Conservation (phyloP, 2,797 vertebrate genomes). For the Falco naumanni region DNA sequence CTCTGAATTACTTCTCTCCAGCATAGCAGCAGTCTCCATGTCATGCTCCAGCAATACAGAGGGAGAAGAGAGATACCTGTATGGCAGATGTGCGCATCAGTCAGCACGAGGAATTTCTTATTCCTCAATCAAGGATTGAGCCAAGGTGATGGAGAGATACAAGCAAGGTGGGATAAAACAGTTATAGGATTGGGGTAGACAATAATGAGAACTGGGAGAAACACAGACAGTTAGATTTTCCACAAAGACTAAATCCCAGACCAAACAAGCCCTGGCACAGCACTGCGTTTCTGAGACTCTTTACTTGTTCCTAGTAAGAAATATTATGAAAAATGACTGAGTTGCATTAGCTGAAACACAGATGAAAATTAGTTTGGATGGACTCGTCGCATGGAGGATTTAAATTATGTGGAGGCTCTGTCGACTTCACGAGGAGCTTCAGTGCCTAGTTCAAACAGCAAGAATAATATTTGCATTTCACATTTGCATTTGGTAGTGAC, state of each 20-base stretch:
- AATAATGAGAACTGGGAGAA: background rate
- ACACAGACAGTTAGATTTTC: background rate
- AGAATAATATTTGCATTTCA: background rate
- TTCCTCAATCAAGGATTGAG: background rate
- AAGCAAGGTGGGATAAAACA: background rate
- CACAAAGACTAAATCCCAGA: background rate
- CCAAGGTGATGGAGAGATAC: background rate
- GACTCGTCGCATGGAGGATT: background rate
- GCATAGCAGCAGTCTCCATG: no score
- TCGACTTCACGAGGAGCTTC: background rate
- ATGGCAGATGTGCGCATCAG: background rate
- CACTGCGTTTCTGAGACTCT: background rate
- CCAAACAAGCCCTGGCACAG: background rate
- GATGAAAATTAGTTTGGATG: no score
- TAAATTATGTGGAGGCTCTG: background rate
- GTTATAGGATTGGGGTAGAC: background rate
- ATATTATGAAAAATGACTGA: background rate
- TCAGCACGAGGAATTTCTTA: background rate
- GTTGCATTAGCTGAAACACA: background rate
- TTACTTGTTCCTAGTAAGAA: background rate
- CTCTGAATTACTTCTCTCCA: no score
- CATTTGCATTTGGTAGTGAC: background rate
- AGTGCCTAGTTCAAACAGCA: background rate
- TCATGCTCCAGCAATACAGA: no score
- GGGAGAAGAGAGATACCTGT: background rate